Base-by-base conservation (phyloP, 2,888 invertebrate species). In the Calephelis perditalis region DNA sequence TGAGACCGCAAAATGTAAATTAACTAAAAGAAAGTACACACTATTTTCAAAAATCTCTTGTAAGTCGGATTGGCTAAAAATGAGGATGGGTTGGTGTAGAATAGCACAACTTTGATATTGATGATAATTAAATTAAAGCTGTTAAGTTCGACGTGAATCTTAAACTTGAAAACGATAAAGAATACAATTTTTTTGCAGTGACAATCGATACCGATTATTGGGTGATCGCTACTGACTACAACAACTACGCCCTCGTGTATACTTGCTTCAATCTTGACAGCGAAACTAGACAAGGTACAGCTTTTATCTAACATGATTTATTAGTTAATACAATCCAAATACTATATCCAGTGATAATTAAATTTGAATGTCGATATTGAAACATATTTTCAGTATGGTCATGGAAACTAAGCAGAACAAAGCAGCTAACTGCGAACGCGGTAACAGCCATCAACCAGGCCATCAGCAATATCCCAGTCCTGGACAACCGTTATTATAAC, bases 211-310 rank as follows among this genome's bases (percentile, higher is more conserved):
- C 72, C 0, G 70, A 78, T 10, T 85, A 82, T 61, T 86, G 84
- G 82, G 76, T 85, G 3, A 64, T 84, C 40, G 74, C 86, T 11
- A 94, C 94, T 0, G 94, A 94, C 75, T 95, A 94, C 72, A 73
- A 73, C 0, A 83, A 82, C 57, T 94, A 92, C 70, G 84, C 94
- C 0, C 87, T 94, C 0, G 92, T 94, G 0, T 94, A 94, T 86
- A 92, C 93, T 26, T 94, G 94, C 71, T 74, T 74, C 7, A 90
- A 93, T 66, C 75, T 92, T 43, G 77, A 86, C 57, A 68, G 81
- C 7, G 71, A 89, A n/a, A 57, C 67, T 26, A 84, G 83, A 67
- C 73, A 76, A 65, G 75, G 89, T 88, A 64, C 65, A 3, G 7
- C 8, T 15, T 45, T 40, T 40, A 40, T 7, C 6, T 40, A 40